Percentiles rank a stretch among this genome's conserved stretches.
Conservation (phyloP, 2,797 vertebrate genomes). For the Vespertilio murinus region DNA sequence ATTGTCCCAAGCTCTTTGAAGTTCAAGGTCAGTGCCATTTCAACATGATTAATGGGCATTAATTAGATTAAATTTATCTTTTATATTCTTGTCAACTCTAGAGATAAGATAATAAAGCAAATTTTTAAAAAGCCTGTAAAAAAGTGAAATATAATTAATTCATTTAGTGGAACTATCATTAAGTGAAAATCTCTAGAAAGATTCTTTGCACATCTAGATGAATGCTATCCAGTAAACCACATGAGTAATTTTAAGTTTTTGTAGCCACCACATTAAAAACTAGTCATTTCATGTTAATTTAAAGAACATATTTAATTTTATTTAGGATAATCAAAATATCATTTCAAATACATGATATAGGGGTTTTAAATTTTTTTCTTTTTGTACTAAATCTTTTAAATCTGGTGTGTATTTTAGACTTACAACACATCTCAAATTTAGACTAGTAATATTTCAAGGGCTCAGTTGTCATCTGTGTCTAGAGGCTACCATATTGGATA, state of each 20-base stretch:
- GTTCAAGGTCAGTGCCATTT: neutral
- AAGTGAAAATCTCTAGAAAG: slow-evolving; percentile 35
- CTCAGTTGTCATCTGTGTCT: neutral
- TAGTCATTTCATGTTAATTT: neutral
- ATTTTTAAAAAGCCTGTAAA: neutral
- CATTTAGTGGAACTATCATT: slow-evolving; percentile 1
- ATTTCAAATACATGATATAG: neutral
- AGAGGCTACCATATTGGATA: neutral
- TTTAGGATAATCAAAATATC: neutral
- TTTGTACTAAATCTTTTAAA: slow-evolving; percentile 36
- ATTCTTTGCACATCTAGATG: slow-evolving; percentile 12
- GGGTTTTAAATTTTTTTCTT: neutral
- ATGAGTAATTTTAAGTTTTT: neutral
- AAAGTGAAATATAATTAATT: slow-evolving; percentile 23
- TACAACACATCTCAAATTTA: neutral
- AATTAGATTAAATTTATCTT: slow-evolving; percentile 47
- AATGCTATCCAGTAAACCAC: neutral
- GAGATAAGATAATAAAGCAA: slow-evolving; percentile 7
- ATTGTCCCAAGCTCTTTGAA: slow-evolving; percentile 14
- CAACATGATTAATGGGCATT: slow-evolving; percentile 16
- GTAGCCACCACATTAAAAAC: neutral
- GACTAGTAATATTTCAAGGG: slow-evolving; percentile 10
- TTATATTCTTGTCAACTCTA: slow-evolving; percentile 34
- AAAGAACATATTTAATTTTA: slow-evolving; percentile 42
- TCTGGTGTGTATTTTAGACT: neutral